A percentile compares a stretch with the other conserved stretches of the same genome.
Conservation (phyloP, 1,140 invertebrate genomes). For the Contarinia nasturtii region DNA sequence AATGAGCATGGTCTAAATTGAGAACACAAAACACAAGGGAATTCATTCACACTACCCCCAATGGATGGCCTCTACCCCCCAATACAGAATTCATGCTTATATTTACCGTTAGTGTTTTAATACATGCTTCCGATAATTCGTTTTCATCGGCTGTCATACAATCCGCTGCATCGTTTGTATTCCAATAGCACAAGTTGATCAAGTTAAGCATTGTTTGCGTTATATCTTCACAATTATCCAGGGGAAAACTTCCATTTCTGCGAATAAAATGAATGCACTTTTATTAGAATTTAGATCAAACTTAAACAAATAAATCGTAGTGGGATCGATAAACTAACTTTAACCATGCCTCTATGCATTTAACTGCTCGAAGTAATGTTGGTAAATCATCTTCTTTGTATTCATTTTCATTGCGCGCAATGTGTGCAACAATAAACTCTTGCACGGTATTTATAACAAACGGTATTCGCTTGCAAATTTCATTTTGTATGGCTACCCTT, state of each 20-base stretch:
- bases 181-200: slow-evolving; percentile 22
- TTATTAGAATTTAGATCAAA: neutral
- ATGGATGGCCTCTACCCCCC: too few species aligned
- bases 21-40: neutral
- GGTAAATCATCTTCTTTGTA: slow-evolving; percentile 17
- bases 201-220: slow-evolving; percentile 16
- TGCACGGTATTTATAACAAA: slow-evolving; percentile 18
- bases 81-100: neutral
- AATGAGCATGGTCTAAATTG: slow-evolving; percentile 26
- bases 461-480: slow-evolving; percentile 15
- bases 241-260: slow-evolving; percentile 22
- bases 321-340: slow-evolving; percentile 25
- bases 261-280: neutral
- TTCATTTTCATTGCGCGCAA: slow-evolving; percentile 13
- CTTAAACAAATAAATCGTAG: neutral
- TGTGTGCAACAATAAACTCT: slow-evolving; percentile 13
- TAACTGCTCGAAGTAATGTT: slow-evolving; percentile 30
- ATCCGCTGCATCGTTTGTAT: slow-evolving; percentile 20
- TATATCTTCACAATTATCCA: slow-evolving; percentile 23
- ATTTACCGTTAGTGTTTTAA: slow-evolving; percentile 32
- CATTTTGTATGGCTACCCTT: slow-evolving; percentile 12
- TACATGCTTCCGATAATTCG: slow-evolving; percentile 34
- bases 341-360: slow-evolving; percentile 43
- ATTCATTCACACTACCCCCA: too few species aligned
- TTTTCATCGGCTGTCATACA: slow-evolving; percentile 29